These are phyloP conservation scores for Smittia aterrima DNA, from an alignment of 2,888 invertebrate species.

Conservation along the genomic window DNA sequence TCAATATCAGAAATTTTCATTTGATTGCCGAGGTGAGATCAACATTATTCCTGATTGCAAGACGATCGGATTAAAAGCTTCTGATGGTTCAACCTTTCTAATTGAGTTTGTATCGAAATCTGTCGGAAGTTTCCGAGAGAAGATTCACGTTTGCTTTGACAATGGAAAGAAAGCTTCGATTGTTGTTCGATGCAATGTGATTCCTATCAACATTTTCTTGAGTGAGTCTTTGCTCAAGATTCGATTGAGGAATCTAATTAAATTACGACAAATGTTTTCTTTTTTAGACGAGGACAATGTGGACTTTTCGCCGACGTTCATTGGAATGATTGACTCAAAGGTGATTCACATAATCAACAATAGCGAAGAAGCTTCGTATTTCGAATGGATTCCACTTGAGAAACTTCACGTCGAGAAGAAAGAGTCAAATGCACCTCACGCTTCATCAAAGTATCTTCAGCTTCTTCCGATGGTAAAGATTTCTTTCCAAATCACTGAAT, in stretches of 20 bases:
- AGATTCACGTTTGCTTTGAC: constrained; percentile 23
- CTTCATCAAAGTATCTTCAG: background rate
- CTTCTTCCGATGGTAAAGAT: constrained; percentile 10
- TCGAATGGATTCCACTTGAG: constrained; percentile 17
- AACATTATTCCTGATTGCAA: constrained; percentile 37
- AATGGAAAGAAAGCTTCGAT: constrained; percentile 15
- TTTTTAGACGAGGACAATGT: constrained; percentile 21
- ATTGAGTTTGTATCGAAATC: constrained; percentile 32
- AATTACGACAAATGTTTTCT: background rate
- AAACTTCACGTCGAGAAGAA: background rate
- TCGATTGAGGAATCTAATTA: too few species aligned
- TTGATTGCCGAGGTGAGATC: constrained; percentile 17
- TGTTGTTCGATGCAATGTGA: constrained; percentile 17
- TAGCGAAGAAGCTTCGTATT: background rate
- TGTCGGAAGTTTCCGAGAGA: constrained; percentile 16
- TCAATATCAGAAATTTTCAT: constrained; percentile 21
- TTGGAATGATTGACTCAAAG: constrained; percentile 31
- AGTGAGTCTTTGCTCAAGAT: background rate
- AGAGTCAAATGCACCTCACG: background rate
- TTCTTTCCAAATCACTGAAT: background rate
- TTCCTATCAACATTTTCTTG: constrained; percentile 25
- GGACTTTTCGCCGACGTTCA: constrained; percentile 27
- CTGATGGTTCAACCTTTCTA: background rate
- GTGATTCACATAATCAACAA: constrained; percentile 30
- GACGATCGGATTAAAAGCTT: constrained; percentile 5